Percentiles rank a stretch among this genome's conserved stretches.
phyloP scores from a whole-genome alignment of 2,888 invertebrate species.

The Pantelozetes paolii region DNA sequence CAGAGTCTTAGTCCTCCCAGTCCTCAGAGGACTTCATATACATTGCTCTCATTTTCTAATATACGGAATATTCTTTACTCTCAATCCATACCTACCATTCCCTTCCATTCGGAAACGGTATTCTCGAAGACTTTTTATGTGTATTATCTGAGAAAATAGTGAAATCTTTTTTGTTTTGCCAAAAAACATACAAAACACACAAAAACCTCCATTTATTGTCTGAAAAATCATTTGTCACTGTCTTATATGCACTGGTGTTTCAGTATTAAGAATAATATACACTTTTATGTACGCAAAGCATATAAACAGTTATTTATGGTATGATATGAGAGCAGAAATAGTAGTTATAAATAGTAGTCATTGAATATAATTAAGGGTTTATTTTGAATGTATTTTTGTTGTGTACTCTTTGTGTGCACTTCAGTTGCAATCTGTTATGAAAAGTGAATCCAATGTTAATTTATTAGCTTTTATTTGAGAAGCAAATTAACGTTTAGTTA shows the following conservation, averaged over 20 bases:
- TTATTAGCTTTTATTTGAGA: not conserved
- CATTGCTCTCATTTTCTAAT: not conserved
- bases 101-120: not conserved
- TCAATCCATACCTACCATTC: not conserved
- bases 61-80: not conserved
- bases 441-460: not conserved
- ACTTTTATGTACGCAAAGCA: no score
- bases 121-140: not conserved
- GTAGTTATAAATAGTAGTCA: no score
- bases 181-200: not conserved
- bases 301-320: no score
- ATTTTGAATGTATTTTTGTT: no score
- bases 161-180: slow-evolving; percentile 5
- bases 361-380: no score
- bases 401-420: no score
- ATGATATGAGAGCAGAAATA: no score
- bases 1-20: not conserved
- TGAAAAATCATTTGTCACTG: slow-evolving; percentile 14
- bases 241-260: not conserved
- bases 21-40: not conserved
- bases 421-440: not conserved
- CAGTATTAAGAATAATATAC: no score
- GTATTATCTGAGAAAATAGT: not conserved
- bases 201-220: not conserved
- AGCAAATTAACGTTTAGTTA: no score